These are phyloP conservation scores for Aldabrachelys gigantea DNA, from an alignment of 2,113 vertebrate genomes.

Conservation along the genomic window DNA sequence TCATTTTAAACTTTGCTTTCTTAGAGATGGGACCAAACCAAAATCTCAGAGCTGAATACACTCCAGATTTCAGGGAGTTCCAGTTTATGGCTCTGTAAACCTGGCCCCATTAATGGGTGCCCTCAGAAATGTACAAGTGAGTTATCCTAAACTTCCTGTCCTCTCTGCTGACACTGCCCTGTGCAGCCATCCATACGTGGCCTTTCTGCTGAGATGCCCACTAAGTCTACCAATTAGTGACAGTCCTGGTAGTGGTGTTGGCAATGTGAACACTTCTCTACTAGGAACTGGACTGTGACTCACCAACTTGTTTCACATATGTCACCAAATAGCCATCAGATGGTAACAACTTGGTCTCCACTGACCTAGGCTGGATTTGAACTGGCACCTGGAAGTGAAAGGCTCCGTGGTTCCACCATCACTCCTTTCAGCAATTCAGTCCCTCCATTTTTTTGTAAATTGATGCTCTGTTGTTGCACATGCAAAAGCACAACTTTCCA, in stretches of 20 bases:
- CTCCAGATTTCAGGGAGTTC: background rate
- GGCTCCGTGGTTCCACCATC: background rate
- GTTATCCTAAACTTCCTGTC: background rate
- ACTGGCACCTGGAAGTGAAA: background rate
- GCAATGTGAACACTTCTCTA: background rate
- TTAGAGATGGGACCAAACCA: background rate
- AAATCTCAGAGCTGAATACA: background rate
- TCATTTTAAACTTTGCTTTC: background rate
- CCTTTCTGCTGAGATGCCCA: background rate
- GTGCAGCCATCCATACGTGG: rapidly evolving
- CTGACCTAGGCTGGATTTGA: background rate
- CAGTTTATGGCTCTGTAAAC: background rate
- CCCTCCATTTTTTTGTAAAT: background rate
- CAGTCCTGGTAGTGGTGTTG: background rate
- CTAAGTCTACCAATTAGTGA: background rate
- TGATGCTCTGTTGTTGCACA: background rate
- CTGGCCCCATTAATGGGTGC: background rate
- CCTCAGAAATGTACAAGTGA: background rate
- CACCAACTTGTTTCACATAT: background rate
- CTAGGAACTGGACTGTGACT: background rate
- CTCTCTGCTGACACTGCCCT: background rate
- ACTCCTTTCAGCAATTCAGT: background rate
- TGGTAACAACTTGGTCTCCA: background rate
- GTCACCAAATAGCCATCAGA: background rate
- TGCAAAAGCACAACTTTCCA: background rate